Percentiles rank a stretch among this genome's conserved stretches.
phyloP scores from a whole-genome alignment of 2,888 invertebrate genomes.

The Eupithecia dodoneata region DNA sequence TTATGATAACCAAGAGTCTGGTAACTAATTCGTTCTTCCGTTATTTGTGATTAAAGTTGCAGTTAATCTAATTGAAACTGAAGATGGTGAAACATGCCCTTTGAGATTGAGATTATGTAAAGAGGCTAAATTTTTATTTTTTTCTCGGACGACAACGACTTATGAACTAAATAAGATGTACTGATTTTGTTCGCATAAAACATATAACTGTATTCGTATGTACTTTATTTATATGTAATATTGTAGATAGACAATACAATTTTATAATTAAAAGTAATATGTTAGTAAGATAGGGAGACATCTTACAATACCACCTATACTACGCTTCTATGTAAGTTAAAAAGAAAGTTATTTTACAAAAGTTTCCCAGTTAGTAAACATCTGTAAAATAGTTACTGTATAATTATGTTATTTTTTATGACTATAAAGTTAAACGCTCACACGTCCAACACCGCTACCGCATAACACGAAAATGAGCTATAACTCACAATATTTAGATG shows the following conservation, averaged over 20 bases:
- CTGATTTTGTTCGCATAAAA: neutral
- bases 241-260: neutral
- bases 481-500: neutral
- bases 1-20: neutral
- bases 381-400: neutral
- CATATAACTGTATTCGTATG: neutral
- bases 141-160: neutral
- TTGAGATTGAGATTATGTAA: constrained; percentile 1
- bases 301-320: neutral
- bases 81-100: neutral
- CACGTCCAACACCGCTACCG: neutral
- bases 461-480: neutral
- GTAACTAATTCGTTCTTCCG: neutral
- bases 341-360: neutral
- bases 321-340: neutral
- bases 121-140: neutral
- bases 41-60: neutral
- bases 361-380: neutral
- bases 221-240: neutral
- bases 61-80: neutral
- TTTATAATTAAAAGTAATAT: neutral
- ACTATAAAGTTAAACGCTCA: neutral
- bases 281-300: neutral
- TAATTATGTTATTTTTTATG: neutral
- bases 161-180: neutral